A percentile compares a stretch with the other conserved stretches of the same genome.
Conservation (phyloP, 2,888 invertebrate genomes). For the Trachelus tabidus region DNA sequence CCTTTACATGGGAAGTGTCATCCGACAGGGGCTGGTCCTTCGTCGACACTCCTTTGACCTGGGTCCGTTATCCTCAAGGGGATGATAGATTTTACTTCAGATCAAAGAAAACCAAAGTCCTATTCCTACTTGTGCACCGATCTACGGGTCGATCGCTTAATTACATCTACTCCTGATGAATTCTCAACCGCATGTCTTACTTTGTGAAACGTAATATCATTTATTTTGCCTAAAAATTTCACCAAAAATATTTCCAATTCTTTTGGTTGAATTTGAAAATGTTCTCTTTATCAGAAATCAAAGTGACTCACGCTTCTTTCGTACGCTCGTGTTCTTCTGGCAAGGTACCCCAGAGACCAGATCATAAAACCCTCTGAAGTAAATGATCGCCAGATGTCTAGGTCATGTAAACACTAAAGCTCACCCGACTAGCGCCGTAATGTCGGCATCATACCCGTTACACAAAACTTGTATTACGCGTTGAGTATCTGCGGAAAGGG, state of each 20-base stretch:
- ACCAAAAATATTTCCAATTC: not conserved
- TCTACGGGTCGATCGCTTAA: too few relatives aligned
- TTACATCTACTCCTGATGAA: too few relatives aligned
- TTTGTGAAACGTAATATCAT: not conserved
- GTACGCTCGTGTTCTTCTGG: not conserved
- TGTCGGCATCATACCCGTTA: not conserved
- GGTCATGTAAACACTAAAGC: not conserved
- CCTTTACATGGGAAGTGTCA: not conserved
- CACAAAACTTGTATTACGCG: not conserved
- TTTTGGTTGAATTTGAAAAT: not conserved
- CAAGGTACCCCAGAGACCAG: not conserved
- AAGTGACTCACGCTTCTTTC: not conserved
- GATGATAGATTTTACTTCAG: not conserved
- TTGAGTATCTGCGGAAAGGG: not conserved
- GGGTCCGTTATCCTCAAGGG: not conserved
- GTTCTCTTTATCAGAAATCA: not conserved
- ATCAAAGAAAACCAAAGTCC: not conserved
- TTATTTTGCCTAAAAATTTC: not conserved
- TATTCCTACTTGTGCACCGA: not conserved
- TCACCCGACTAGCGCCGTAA: not conserved
- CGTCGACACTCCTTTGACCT: not conserved
- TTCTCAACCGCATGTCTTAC: not conserved
- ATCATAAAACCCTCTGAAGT: not conserved
- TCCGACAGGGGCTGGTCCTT: not conserved
- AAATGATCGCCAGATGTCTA: not conserved